phyloP scores from a whole-genome alignment of 2,797 vertebrate species.

The Anguilla obscura region DNA sequence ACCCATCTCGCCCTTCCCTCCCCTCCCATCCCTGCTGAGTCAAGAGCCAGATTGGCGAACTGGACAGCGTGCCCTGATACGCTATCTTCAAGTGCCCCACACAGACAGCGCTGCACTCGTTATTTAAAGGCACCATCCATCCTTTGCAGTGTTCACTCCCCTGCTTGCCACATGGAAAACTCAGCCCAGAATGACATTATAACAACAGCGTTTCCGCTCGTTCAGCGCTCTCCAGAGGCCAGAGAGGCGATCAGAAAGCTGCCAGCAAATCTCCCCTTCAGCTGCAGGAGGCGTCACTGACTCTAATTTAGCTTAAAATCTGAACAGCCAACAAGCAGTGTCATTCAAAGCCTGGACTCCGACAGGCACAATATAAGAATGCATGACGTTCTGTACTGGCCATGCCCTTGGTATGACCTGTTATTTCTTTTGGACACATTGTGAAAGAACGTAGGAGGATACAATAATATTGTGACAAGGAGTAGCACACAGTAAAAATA shows the following conservation, averaged over 20 bases:
- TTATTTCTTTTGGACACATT: not conserved
- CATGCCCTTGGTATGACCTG: not conserved
- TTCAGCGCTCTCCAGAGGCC: not conserved
- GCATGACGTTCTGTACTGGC: not conserved
- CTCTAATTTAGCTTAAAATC: not conserved
- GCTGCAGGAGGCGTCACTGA: not conserved
- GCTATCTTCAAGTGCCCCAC: conserved; percentile 46
- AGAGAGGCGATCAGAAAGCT: not conserved
- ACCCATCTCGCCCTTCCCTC: not conserved
- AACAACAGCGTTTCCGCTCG: not conserved
- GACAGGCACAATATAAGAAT: not conserved
- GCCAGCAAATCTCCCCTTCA: not conserved
- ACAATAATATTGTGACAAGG: not conserved
- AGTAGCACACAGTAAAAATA: not conserved
- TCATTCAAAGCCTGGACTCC: not conserved
- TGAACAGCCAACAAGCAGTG: not conserved
- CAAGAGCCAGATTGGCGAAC: conserved; percentile 2
- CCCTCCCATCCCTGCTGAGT: not conserved
- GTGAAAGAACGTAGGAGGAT: not conserved
- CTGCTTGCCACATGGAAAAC: not conserved
- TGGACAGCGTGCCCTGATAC: conserved; percentile 38
- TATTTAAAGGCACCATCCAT: conserved; percentile 25
- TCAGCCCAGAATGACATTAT: not conserved
- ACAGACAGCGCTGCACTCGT: conserved; percentile 37
- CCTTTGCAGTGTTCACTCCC: not conserved